These are phyloP conservation scores for Zaprionus bogoriensis DNA, from an alignment of 2,888 invertebrate genomes.

Conservation along the genomic window DNA sequence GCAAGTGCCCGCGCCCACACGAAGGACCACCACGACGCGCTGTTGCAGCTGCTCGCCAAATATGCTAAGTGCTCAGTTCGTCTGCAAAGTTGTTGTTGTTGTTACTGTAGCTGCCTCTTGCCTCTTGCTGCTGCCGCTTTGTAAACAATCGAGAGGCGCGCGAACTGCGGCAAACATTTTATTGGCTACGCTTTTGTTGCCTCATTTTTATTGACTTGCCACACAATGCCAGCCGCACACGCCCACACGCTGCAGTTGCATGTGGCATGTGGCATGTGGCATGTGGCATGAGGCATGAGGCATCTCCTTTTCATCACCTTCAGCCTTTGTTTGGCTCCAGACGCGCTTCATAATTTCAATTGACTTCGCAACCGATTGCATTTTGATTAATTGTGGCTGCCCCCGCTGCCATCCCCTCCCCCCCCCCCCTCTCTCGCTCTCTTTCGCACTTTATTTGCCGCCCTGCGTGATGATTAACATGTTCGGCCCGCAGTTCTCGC, in stretches of 20 bases:
- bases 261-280: too few relatives aligned
- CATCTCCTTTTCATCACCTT: slow-evolving; percentile 70
- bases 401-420: slow-evolving; percentile 15
- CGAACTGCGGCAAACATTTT: slow-evolving; percentile 70
- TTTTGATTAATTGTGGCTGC: slow-evolving; percentile 63
- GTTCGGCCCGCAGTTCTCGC: slow-evolving; percentile 38
- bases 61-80: slow-evolving; percentile 66
- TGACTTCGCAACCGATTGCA: slow-evolving; percentile 37
- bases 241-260: slow-evolving; percentile 26
- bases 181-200: slow-evolving; percentile 62
- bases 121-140: slow-evolving; percentile 26
- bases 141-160: slow-evolving; percentile 60
- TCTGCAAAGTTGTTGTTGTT: not conserved
- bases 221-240: slow-evolving; percentile 28
- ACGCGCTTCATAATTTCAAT: slow-evolving; percentile 61
- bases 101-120: not conserved
- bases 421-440: not conserved
- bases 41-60: slow-evolving; percentile 67
- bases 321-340: slow-evolving; percentile 8
- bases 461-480: slow-evolving; percentile 53
- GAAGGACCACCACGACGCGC: slow-evolving; percentile 57
- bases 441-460: not conserved
- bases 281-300: slow-evolving; percentile 9
- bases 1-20: slow-evolving; percentile 49
- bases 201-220: slow-evolving; percentile 67